Percentiles rank a stretch among this genome's conserved stretches.
These are phyloP conservation scores for Psilopsiagon aurifrons DNA, from an alignment of 2,113 vertebrate species.

Conservation along the genomic window DNA sequence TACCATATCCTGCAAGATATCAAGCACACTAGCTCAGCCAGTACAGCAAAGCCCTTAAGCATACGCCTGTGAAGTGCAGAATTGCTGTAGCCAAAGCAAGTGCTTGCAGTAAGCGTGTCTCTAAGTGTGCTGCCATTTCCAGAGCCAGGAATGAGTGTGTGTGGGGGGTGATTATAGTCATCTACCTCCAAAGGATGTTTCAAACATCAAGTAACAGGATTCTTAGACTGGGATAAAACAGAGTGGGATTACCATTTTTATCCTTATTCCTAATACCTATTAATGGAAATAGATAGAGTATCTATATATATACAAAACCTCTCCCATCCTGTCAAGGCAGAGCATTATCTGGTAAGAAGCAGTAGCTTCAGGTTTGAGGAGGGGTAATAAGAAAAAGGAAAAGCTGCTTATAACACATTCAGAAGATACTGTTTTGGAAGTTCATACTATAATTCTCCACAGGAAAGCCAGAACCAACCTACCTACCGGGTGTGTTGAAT, in stretches of 20 bases:
- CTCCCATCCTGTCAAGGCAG: not conserved
- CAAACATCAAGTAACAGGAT: conserved; percentile 37
- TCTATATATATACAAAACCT: not conserved
- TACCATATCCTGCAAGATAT: conserved; percentile 3
- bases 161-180: accelerated
- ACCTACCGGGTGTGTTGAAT: conserved; percentile 18
- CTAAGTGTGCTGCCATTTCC: not conserved
- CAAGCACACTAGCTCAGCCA: not conserved
- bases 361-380: not conserved
- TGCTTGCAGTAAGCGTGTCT: not conserved
- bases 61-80: not conserved
- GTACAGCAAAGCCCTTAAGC: not conserved
- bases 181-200: conserved; percentile 7
- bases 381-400: not conserved
- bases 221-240: not conserved
- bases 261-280: conserved; percentile 7
- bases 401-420: not conserved
- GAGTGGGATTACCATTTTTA: not conserved
- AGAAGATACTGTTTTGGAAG: not conserved
- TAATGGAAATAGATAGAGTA: conserved; percentile 15
- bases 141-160: conserved; percentile 24
- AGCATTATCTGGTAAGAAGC: not conserved
- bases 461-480: conserved; percentile 33
- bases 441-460: not conserved
- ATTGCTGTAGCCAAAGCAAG: not conserved